phyloP scores from a whole-genome alignment of 2,113 vertebrate genomes.

The Ciconia boyciana region DNA sequence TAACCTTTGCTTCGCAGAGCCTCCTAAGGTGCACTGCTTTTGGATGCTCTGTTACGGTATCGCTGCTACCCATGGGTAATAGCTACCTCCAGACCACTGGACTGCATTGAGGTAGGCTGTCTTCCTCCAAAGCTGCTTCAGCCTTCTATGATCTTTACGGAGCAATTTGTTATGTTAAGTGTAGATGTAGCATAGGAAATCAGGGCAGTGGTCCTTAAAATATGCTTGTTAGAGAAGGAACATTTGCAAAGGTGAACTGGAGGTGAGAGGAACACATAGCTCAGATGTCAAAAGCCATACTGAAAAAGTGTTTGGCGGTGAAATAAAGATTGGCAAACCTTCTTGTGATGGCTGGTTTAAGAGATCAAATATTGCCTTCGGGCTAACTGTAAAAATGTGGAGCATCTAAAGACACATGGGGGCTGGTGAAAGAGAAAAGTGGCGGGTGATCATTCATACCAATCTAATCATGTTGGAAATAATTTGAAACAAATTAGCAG shows the following conservation, averaged over 20 bases:
- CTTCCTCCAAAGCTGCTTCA: neutral
- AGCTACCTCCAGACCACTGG: neutral
- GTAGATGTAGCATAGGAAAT: neutral
- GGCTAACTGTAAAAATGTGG: neutral
- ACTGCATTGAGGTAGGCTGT: neutral
- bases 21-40: neutral
- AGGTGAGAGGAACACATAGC: neutral
- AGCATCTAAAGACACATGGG: neutral
- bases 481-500: neutral
- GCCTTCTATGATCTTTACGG: neutral
- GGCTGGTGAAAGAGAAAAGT: neutral
- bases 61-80: accelerated
- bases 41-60: neutral
- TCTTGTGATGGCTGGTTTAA: neutral
- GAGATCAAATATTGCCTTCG: neutral
- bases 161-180: neutral
- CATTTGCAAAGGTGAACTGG: neutral
- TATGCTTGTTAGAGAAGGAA: neutral
- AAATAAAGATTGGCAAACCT: neutral
- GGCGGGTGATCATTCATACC: neutral
- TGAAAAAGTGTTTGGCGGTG: neutral
- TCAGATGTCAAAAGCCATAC: neutral
- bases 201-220: neutral
- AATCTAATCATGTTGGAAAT: neutral
- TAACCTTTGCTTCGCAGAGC: neutral